Base-by-base conservation (phyloP, 2,797 vertebrate genomes). In the Toxotes lorentzi region DNA sequence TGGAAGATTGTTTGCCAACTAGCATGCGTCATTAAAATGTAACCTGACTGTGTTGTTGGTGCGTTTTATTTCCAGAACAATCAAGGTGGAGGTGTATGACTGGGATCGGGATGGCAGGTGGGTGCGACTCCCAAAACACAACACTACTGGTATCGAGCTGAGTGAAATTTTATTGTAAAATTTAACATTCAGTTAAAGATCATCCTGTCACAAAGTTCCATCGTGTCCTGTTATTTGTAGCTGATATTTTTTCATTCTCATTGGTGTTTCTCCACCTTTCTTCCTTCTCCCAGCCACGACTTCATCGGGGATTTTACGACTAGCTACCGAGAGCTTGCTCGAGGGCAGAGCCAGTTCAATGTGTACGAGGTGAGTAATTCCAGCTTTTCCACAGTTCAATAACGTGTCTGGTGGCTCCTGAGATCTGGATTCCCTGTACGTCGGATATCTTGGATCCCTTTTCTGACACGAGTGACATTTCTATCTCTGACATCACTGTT, bases 221-320 rank as follows among this genome's bases (percentile, higher is more conserved):
- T 35, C 27, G 76, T 51, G 17, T 53, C 45, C n/a, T 78, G 53
- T 65, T 72, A 3, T 68, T 66, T 76, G 24, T 45, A 11, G 21
- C 7, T 65, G 21, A 27, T 57, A 0, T 47, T 57, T 50, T 50
- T 66, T 41, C 19, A 3, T 30, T 7, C 35, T 65, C 30, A 45
- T 40, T 51, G 14, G 38, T 68, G 64, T 59, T 73, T 47, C 58
- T 82, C 16, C 58, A 32, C 17, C 57, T 79, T 73, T n/a, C 6
- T 75, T 74, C 53, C 24, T 56, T 35, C 53, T 78, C 63, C 16
- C 91, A 99, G 98, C 90, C 98, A 99, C 0, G 97, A 99, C 92
- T 99, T 99, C 94, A 99, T 99, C 0, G 97, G 98, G 19, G 98
- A 99, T 87, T 99, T 97, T 87, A 98, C 97, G 65, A 99, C 97